These are phyloP conservation scores for Euplagia quadripunctaria DNA, from an alignment of 2,888 invertebrate species.

Conservation along the genomic window DNA sequence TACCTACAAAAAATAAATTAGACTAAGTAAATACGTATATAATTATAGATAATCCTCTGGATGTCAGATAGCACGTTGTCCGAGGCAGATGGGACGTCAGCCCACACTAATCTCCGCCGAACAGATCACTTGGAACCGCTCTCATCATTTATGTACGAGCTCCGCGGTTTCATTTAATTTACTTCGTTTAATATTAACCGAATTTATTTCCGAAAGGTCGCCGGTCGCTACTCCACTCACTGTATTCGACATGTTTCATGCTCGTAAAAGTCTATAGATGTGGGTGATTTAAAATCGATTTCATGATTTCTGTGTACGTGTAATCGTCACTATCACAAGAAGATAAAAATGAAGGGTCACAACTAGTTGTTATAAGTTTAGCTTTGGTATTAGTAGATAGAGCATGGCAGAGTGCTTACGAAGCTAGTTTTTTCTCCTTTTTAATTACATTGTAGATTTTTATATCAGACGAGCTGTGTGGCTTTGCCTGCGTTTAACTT, in stretches of 20 bases:
- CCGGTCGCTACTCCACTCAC: background rate
- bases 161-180: background rate
- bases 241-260: background rate
- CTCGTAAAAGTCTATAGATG: background rate
- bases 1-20: background rate
- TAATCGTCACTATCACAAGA: background rate
- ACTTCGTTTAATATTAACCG: slow-evolving; percentile 3
- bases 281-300: background rate
- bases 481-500: background rate
- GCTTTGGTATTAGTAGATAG: no score
- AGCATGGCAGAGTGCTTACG: no score
- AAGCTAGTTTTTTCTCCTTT: background rate
- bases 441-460: background rate
- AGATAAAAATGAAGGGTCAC: no score
- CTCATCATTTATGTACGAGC: background rate
- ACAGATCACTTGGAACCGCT: background rate
- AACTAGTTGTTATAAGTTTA: no score
- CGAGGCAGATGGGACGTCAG: background rate
- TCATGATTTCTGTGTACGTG: background rate
- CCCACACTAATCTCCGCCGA: background rate
- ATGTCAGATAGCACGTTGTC: background rate
- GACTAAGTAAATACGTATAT: background rate
- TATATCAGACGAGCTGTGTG: background rate
- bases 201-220: slow-evolving; percentile 3
- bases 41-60: background rate